Conservation (phyloP, 2,888 invertebrate genomes). For the Ochlodes sylvanus region DNA sequence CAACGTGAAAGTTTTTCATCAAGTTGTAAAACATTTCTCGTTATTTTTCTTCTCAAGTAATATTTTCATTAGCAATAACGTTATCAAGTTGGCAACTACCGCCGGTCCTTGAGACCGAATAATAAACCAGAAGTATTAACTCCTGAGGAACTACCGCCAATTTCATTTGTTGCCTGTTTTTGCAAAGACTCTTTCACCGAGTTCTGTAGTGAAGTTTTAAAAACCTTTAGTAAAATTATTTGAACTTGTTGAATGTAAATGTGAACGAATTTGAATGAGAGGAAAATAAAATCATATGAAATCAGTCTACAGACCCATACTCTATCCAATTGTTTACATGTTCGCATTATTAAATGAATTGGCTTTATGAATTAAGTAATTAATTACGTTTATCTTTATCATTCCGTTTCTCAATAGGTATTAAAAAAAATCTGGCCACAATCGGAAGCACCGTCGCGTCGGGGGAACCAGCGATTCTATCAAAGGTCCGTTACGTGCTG, state of each 20-base stretch:
- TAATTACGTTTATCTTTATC: too few relatives aligned
- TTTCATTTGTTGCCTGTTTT: constrained; percentile 15
- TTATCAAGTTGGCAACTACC: constrained; percentile 31
- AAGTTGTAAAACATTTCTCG: constrained; percentile 25
- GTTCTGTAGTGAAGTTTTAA: not conserved
- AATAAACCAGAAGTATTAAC: constrained; percentile 28
- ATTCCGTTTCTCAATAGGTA: too few relatives aligned
- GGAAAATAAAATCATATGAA: not conserved
- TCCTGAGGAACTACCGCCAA: constrained; percentile 5
- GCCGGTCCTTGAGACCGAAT: constrained; percentile 10
- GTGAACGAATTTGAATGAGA: too few relatives aligned
- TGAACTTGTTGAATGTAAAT: too few relatives aligned
- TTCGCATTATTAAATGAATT: too few relatives aligned
- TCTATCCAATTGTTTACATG: too few relatives aligned
- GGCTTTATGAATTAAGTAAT: too few relatives aligned
- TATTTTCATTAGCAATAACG: constrained; percentile 35
- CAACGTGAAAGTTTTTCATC: constrained; percentile 20
- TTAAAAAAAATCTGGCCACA: not conserved
- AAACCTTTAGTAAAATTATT: not conserved
- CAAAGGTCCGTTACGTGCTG: constrained; percentile 18
- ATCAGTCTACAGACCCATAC: too few relatives aligned
- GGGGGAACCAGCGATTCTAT: constrained; percentile 9
- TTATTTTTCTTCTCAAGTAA: constrained; percentile 25
- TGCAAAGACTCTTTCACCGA: not conserved
- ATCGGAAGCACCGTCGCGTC: constrained; percentile 3